Conservation (phyloP, 2,797 vertebrate genomes). For the Acipenser transmontanus region DNA sequence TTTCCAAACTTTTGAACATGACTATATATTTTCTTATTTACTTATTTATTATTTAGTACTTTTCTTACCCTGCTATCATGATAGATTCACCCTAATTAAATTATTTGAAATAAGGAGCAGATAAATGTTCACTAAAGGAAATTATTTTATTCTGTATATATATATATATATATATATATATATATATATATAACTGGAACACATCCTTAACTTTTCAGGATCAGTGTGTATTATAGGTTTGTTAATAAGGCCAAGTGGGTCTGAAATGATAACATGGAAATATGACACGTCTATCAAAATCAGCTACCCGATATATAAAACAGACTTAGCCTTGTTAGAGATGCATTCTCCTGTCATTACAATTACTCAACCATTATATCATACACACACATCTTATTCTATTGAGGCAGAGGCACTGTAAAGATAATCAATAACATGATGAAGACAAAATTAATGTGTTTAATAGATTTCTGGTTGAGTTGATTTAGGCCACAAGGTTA, state of each 20-base stretch:
- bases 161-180: no score
- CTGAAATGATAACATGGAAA: background rate
- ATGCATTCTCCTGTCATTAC: conserved; percentile 19
- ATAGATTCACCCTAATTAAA: no score
- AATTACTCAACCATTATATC: conserved; percentile 9
- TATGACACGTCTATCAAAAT: background rate
- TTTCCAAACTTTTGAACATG: no score
- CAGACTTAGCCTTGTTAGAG: conserved; percentile 14
- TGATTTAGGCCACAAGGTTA: conserved; percentile 29
- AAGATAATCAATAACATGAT: conserved; percentile 23
- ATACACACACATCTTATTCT: conserved; percentile 15
- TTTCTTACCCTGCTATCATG: no score
- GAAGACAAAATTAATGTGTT: conserved; percentile 29
- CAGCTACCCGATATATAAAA: conserved; percentile 14
- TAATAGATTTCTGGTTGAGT: conserved; percentile 27
- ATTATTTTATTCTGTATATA: no score
- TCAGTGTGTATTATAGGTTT: no score
- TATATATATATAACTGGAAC: no score
- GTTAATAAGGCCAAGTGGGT: background rate
- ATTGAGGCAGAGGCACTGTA: conserved; percentile 8
- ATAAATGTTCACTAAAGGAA: no score
- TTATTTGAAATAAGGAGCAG: no score
- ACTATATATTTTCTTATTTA: no score
- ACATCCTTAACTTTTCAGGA: no score
- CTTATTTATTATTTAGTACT: no score